Evolutionary conservation across 1,140 invertebrate species (phyloP).

Genomic region (Eupristina koningsbergeri): DNA sequence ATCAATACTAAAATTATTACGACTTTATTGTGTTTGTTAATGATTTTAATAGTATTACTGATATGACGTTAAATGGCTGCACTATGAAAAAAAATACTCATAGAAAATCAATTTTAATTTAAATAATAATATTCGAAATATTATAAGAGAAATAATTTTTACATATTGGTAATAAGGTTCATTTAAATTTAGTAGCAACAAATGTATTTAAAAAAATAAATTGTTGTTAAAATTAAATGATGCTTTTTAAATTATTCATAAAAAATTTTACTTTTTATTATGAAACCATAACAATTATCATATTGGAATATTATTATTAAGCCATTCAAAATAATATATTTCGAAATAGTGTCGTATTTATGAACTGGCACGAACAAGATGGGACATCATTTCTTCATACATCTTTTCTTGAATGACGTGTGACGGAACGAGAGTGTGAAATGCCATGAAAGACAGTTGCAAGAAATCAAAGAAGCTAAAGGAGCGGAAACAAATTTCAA

Average conservation of each 20-base stretch:
- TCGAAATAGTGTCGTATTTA: neutral
- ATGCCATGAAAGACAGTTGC: neutral
- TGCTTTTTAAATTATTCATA: neutral
- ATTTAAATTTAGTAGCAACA: no score
- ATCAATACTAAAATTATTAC: no score
- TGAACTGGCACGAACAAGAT: neutral
- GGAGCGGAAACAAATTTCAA: neutral
- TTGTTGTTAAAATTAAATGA: no score
- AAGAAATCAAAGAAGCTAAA: neutral
- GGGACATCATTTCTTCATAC: neutral
- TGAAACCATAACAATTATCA: neutral
- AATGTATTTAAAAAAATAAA: no score
- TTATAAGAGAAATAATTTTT: no score
- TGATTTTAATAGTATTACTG: no score
- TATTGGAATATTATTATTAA: neutral
- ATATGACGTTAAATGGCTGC: no score
- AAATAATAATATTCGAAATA: no score
- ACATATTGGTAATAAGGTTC: no score
- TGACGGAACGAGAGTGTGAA: neutral
- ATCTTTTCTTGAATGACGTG: neutral
- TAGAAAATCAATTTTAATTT: no score
- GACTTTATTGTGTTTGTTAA: no score
- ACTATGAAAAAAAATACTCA: no score
- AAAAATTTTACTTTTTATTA: neutral
- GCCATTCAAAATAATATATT: neutral